Conservation (phyloP, 2,888 invertebrate genomes). For the Chrysolina haemoptera region DNA sequence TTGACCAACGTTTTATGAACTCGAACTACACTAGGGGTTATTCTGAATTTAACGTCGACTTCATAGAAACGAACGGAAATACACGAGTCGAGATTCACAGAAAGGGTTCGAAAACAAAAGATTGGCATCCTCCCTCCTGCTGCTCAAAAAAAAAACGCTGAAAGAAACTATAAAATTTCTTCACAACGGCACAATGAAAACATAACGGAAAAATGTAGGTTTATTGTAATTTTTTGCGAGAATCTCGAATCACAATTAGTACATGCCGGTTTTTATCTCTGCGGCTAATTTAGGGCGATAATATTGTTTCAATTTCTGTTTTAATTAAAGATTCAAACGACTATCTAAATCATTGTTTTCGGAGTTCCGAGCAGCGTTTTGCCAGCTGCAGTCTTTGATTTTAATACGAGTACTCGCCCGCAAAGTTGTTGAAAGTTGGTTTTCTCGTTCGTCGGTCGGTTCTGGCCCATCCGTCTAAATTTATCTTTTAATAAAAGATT, state of each 20-base stretch:
- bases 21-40: conserved; percentile 23
- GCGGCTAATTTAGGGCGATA: conserved; percentile 36
- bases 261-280: background rate
- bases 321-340: conserved; percentile 45
- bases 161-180: conserved; percentile 9
- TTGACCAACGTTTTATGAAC: conserved; percentile 24
- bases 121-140: background rate
- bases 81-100: conserved; percentile 16
- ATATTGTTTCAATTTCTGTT: conserved; percentile 46
- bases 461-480: conserved; percentile 42
- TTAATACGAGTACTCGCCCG: conserved; percentile 20
- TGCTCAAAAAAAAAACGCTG: background rate
- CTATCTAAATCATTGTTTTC: conserved; percentile 42
- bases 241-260: conserved; percentile 20
- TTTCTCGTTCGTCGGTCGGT: conserved; percentile 36
- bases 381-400: conserved; percentile 34
- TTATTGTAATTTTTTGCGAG: background rate
- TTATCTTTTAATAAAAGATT: conserved; percentile 45
- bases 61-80: conserved; percentile 24
- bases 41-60: conserved; percentile 9
- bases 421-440: conserved; percentile 39
- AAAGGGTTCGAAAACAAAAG: conserved; percentile 28
- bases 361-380: conserved; percentile 27
- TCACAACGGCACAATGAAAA: conserved; percentile 1
- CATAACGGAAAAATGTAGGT: background rate